These are phyloP conservation scores for Sinosuthora webbiana DNA, from an alignment of 2,113 vertebrate species.

Conservation along the genomic window DNA sequence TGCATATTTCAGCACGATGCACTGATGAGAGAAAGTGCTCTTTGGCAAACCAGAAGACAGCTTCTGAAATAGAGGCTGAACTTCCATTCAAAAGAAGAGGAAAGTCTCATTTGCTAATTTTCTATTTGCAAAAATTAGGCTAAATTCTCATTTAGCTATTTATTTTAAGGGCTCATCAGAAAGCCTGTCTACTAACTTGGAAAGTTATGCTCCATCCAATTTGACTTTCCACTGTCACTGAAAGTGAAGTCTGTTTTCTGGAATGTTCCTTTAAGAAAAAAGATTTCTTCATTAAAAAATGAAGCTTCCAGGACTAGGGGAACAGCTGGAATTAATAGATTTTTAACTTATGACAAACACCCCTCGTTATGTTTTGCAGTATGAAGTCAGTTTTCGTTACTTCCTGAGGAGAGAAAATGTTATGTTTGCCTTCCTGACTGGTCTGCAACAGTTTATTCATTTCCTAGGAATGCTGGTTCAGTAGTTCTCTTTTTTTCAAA, in stretches of 20 bases:
- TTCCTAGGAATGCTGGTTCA: not conserved
- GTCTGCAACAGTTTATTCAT: not conserved
- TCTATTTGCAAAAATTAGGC: not conserved
- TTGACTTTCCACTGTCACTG: not conserved
- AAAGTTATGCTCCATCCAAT: not conserved
- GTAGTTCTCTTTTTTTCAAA: not conserved
- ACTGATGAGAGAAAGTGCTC: not conserved
- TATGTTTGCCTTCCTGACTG: not conserved
- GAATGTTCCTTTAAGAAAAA: not conserved
- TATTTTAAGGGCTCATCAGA: not conserved
- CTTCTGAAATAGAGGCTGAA: not conserved
- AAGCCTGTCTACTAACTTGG: not conserved
- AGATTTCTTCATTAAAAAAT: not conserved
- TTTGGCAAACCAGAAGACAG: not conserved
- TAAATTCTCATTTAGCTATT: not conserved
- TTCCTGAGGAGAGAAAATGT: not conserved
- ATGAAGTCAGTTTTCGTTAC: not conserved
- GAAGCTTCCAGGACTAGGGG: not conserved
- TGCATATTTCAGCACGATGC: not conserved
- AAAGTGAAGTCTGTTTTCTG: not conserved
- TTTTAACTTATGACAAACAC: not conserved
- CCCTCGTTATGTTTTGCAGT: not conserved
- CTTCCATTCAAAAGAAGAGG: not conserved
- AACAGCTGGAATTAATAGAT: constrained; percentile 21
- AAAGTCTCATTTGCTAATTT: not conserved